Evolutionary conservation across 2,113 vertebrate genomes (phyloP).

Genomic region (Morphnarchus princeps): DNA sequence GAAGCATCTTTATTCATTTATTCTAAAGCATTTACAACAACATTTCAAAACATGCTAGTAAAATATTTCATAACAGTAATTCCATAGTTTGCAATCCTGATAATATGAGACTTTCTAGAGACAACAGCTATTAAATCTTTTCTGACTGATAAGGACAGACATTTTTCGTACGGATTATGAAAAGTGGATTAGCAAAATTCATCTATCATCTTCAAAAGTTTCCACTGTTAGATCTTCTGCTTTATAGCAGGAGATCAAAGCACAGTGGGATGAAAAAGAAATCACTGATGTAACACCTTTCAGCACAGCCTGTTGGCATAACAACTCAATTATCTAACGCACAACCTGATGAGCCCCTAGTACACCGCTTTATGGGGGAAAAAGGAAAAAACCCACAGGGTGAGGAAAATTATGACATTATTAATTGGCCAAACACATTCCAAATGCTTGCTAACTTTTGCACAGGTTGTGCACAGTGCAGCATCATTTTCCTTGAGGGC

Average conservation of each 20-base stretch:
- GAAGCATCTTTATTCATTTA: not conserved
- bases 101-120: not conserved
- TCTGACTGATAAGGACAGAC: constrained; percentile 19
- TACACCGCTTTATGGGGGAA: accelerated
- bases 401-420: not conserved
- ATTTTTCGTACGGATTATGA: constrained; percentile 20
- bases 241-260: constrained; percentile 50
- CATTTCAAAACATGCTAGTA: not conserved
- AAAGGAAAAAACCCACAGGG: accelerated
- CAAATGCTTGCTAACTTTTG: not conserved
- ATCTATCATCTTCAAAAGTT: constrained; percentile 49
- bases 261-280: constrained; percentile 17
- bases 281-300: constrained; percentile 25
- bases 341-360: not conserved
- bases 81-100: not conserved
- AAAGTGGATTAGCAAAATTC: constrained; percentile 40
- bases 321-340: not conserved
- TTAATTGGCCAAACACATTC: not conserved
- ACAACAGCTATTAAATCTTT: constrained; percentile 26
- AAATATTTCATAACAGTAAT: not conserved
- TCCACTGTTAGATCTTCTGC: constrained; percentile 48
- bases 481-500: not conserved
- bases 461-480: not conserved
- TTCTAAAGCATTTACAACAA: not conserved
- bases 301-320: not conserved